A percentile compares a stretch with the other conserved stretches of the same genome.
These are phyloP conservation scores for Crocidura indochinensis DNA, from an alignment of 2,797 vertebrate genomes.

Conservation along the genomic window DNA sequence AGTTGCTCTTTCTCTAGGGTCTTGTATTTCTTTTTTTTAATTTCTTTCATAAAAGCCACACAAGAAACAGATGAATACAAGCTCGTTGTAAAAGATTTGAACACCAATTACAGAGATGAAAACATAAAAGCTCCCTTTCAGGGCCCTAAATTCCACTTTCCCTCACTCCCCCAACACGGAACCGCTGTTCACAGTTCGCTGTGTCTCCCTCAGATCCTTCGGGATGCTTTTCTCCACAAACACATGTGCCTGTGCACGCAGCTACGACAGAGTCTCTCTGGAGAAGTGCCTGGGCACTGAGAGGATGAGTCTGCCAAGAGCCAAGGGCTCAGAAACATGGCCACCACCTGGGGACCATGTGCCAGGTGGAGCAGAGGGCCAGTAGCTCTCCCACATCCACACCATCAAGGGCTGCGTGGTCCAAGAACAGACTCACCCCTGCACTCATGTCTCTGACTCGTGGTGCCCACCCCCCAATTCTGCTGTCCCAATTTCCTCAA, in stretches of 20 bases:
- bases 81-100: slow-evolving; percentile 41
- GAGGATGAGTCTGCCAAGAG: background rate
- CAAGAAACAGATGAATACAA: slow-evolving; percentile 48
- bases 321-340: too few relatives aligned
- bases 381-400: too few relatives aligned
- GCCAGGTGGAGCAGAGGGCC: too few relatives aligned
- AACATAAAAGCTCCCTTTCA: slow-evolving; percentile 58
- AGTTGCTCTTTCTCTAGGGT: slow-evolving; percentile 25
- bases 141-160: slow-evolving; percentile 38
- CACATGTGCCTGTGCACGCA: background rate
- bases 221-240: background rate
- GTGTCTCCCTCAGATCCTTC: background rate
- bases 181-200: background rate
- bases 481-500: too few relatives aligned
- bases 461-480: too few relatives aligned
- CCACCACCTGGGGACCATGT: too few relatives aligned
- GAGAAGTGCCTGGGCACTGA: slow-evolving; percentile 29
- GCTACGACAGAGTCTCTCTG: background rate
- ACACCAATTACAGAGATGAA: background rate
- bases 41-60: slow-evolving; percentile 69
- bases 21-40: slow-evolving; percentile 1
- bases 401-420: too few relatives aligned
- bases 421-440: too few relatives aligned
- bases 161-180: slow-evolving; percentile 4
- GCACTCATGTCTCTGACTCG: too few relatives aligned